Base-by-base conservation (phyloP, 2,113 vertebrate species). In the Heterotilapia buettikoferi region DNA sequence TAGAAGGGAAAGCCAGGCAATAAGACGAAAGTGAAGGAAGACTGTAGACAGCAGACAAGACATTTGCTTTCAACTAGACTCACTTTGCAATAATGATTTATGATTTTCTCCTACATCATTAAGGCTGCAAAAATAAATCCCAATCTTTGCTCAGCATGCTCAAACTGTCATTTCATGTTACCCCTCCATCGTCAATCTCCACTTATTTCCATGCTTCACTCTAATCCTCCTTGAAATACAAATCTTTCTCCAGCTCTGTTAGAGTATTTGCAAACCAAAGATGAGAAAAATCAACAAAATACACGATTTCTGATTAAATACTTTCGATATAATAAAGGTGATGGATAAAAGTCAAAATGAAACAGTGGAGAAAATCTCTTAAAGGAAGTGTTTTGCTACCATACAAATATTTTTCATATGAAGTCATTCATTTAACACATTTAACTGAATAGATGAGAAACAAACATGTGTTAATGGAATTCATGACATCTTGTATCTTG, bases 1-100 rank as follows among this genome's bases (percentile, higher is more conserved):
- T 92, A 93, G 83, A 91, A 71, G 29, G 89, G 43, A 59, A 71
- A 82, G 78, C 71, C 21, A 57, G 89, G 85, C 83, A 94, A 95
- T 71, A 83, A 86, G 80, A 92, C 57, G 89, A 93, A 86, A 90
- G 89, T 83, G 63, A 85, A 84, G 78, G 80, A 86, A 84, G 90
- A 61, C 57, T 50, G 33, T 11, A 79, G 86, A 92, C 84, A 29
- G 86, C 33, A 52, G 84, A 78, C 92, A 83, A 83, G 89, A 90
- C 78, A 14, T 33, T 82, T 81, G 56, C 82, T 59, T 82, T 86
- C 47, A 82, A 33, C 56, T 53, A 45, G 80, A 84, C 54, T 88
- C 73, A 36, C 82, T 86, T 79, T 31, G 21, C n/a, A 47, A 19
- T 88, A 73, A 87, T 50, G 36, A 84, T 59, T 81, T 59, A 54